Conservation (phyloP, 2,888 invertebrate genomes). For the Peribatodes rhomboidaria region DNA sequence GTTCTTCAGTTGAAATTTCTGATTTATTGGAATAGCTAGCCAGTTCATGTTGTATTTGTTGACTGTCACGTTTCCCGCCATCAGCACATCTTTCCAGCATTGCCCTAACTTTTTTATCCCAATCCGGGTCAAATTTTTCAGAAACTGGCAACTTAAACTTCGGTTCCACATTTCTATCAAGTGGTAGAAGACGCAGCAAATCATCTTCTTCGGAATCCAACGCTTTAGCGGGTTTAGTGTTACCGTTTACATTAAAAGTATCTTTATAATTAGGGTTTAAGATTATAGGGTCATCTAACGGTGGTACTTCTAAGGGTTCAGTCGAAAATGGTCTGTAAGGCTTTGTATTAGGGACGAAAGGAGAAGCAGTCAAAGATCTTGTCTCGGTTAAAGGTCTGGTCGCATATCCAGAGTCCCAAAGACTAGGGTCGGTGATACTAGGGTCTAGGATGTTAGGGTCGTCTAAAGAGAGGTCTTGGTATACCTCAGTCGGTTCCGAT, state of each 20-base stretch:
- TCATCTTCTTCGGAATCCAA: slow-evolving; percentile 40
- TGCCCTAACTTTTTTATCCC: slow-evolving; percentile 42
- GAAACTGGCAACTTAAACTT: slow-evolving; percentile 75
- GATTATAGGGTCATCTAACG: slow-evolving; percentile 75
- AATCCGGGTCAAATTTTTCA: slow-evolving; percentile 72
- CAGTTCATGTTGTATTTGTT: slow-evolving; percentile 18
- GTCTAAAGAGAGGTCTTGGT: slow-evolving; percentile 35
- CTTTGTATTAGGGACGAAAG: slow-evolving; percentile 62
- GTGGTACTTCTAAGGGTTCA: slow-evolving; percentile 68
- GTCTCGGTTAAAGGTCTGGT: slow-evolving; percentile 44
- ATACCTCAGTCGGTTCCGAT: slow-evolving; percentile 77
- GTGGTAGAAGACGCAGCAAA: slow-evolving; percentile 44
- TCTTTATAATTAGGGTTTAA: slow-evolving; percentile 71
- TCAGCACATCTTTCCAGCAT: slow-evolving; percentile 28
- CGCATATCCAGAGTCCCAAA: slow-evolving; percentile 35
- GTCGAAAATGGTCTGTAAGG: slow-evolving; percentile 75
- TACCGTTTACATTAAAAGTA: slow-evolving; percentile 51
- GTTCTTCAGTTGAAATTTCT: slow-evolving; percentile 7
- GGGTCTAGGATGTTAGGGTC: slow-evolving; percentile 36
- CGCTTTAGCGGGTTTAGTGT: slow-evolving; percentile 44
- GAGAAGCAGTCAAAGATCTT: slow-evolving; percentile 66
- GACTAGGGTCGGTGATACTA: slow-evolving; percentile 30
- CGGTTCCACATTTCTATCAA: slow-evolving; percentile 45
- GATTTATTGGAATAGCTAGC: slow-evolving; percentile 13
- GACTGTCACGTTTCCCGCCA: slow-evolving; percentile 3